Evolutionary conservation across 1,140 invertebrate species (phyloP).

Genomic region (Drosophila sp.): DNA sequence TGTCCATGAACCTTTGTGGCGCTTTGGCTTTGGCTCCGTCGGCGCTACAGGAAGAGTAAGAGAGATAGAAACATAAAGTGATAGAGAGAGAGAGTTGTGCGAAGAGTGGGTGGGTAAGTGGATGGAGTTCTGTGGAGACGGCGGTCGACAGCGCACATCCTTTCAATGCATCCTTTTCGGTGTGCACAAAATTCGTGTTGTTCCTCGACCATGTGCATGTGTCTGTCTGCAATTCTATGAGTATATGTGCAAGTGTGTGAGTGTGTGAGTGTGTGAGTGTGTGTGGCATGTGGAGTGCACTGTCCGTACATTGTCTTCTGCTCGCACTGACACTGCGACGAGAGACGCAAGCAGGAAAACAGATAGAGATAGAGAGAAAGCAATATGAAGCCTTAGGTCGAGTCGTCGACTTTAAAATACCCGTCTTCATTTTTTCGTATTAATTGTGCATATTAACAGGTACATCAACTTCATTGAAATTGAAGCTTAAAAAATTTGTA

Average conservation of each 20-base stretch:
- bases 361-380: neutral
- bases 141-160: conserved; percentile 32
- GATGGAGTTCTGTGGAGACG: conserved; percentile 11
- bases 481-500: too few species aligned
- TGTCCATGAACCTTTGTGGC: conserved; percentile 82
- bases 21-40: conserved; percentile 44
- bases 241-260: conserved; percentile 18
- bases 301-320: conserved; percentile 69
- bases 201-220: conserved; percentile 36
- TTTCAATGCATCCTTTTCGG: conserved; percentile 80
- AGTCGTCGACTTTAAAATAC: too few species aligned
- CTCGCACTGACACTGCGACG: conserved; percentile 15
- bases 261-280: conserved; percentile 14
- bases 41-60: neutral
- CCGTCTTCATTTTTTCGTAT: too few species aligned
- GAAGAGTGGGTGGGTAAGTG: conserved; percentile 32
- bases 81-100: neutral
- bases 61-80: neutral
- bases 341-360: conserved; percentile 17
- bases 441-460: too few species aligned
- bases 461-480: too few species aligned
- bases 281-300: conserved; percentile 68
- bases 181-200: conserved; percentile 69
- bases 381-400: neutral
- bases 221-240: conserved; percentile 31